Base-by-base conservation (phyloP, 2,797 vertebrate species). In the Eurystomus glaucurus region DNA sequence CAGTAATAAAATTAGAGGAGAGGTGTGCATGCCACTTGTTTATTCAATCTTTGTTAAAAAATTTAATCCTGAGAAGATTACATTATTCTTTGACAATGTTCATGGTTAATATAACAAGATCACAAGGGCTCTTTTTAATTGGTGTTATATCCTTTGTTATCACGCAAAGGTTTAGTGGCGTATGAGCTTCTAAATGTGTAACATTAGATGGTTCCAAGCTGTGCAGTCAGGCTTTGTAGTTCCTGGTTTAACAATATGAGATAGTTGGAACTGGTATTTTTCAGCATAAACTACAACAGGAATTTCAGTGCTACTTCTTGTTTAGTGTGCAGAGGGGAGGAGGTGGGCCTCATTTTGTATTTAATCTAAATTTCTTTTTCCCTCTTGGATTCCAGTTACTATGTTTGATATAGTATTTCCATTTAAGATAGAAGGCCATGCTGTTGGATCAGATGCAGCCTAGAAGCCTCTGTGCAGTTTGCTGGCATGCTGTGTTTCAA, bases 381-480 rank as follows among this genome's bases (percentile, higher is more conserved):
- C 60, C 89, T 14, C 19, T 58, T 39, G 62, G 37, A 10, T 72
- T 29, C 2, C 33, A 54, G 31, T 26, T 70, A 39, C 33, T 46
- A 11, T 20, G 6, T 60, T 28, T 29, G 52, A 35, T 35, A 5
- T 1, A 25, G 25, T 62, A 31, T 65, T 75, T 29, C 77, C 16
- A 2, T 14, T 14, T 2, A 29, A 55, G 66, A 10, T 14, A 39
- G 55, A 66, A 88, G 66, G 62, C 43, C 0, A 1, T 18, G 2
- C 41, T 74, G 72, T 3, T 70, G 89, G 78, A 74, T 66, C 57
- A 4, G 1, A 13, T 9, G 60, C 51, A 39, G 74, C 37, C 54
- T 57, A 35, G 25, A 39, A 16, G 33, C 28, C 31, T 54, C 65
- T 51, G n/a, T 66, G 58, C 64, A 4, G 8, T 41, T 71, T 65